These are phyloP conservation scores for Mobula hypostoma DNA, from an alignment of 2,113 vertebrate genomes.

Conservation along the genomic window DNA sequence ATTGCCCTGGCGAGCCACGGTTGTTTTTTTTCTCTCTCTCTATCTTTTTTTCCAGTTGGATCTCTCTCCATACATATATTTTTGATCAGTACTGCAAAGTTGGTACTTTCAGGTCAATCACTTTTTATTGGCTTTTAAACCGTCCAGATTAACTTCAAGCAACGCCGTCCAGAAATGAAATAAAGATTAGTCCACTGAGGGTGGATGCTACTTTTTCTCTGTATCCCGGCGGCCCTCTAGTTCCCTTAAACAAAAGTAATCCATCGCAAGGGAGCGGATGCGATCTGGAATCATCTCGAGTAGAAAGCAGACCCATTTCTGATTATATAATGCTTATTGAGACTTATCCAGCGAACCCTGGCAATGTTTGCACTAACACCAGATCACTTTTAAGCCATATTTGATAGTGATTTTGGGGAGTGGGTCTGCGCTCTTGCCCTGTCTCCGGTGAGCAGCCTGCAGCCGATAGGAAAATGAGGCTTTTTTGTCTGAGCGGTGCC, in stretches of 20 bases:
- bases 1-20: neutral
- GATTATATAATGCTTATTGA: neutral
- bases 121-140: neutral
- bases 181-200: neutral
- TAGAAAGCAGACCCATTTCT: neutral
- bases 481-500: neutral
- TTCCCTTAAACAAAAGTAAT: slow-evolving; percentile 4
- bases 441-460: neutral
- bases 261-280: neutral
- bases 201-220: slow-evolving; percentile 21
- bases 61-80: neutral
- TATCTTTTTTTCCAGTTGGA: neutral
- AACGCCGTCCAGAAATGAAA: neutral
- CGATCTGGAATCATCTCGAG: neutral
- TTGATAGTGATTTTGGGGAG: neutral
- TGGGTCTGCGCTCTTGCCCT: neutral
- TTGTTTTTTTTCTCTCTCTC: neutral
- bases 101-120: neutral
- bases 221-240: neutral
- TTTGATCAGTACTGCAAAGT: neutral
- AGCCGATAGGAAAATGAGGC: neutral
- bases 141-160: slow-evolving; percentile 17
- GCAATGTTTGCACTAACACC: neutral
- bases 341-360: neutral
- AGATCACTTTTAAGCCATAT: neutral